These are phyloP conservation scores for Chelon labrosus DNA, from an alignment of 2,797 vertebrate genomes.

Conservation along the genomic window DNA sequence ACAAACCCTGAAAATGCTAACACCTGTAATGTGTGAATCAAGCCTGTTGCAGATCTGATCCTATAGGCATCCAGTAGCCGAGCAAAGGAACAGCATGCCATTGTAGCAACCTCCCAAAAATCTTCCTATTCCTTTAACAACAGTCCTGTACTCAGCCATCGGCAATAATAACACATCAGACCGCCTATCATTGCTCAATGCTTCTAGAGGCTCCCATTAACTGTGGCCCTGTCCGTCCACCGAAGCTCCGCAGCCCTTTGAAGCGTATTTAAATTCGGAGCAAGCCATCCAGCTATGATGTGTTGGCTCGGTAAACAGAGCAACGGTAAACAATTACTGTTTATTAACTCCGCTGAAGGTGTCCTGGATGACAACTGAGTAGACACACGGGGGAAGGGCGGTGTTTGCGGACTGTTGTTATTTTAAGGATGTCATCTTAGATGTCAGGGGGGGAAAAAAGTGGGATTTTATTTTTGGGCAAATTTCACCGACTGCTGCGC, in stretches of 20 bases:
- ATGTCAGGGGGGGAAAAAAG: neutral
- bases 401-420: slow-evolving; percentile 35
- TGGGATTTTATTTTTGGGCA: slow-evolving; percentile 6
- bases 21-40: too few species aligned
- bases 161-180: slow-evolving; percentile 5
- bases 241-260: slow-evolving; percentile 18
- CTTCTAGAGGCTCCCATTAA: neutral
- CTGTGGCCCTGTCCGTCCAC: neutral
- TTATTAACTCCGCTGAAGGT: slow-evolving; percentile 62
- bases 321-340: slow-evolving; percentile 62
- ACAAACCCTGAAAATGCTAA: too few species aligned
- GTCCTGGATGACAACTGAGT: slow-evolving; percentile 50
- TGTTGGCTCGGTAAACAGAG: slow-evolving; percentile 53
- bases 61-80: neutral
- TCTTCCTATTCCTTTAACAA: neutral
- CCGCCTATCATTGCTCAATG: slow-evolving; percentile 6
- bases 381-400: slow-evolving; percentile 35
- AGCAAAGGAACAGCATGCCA: too few species aligned
- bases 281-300: slow-evolving; percentile 18
- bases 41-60: too few species aligned
- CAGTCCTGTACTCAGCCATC: neutral
- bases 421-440: neutral
- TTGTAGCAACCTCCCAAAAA: neutral
- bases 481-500: neutral
- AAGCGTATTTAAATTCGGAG: slow-evolving; percentile 50